Evolutionary conservation across 2,113 vertebrate species (phyloP), one percentile per base, ranked within the genome.

Genomic region (Furnarius figulus): DNA sequence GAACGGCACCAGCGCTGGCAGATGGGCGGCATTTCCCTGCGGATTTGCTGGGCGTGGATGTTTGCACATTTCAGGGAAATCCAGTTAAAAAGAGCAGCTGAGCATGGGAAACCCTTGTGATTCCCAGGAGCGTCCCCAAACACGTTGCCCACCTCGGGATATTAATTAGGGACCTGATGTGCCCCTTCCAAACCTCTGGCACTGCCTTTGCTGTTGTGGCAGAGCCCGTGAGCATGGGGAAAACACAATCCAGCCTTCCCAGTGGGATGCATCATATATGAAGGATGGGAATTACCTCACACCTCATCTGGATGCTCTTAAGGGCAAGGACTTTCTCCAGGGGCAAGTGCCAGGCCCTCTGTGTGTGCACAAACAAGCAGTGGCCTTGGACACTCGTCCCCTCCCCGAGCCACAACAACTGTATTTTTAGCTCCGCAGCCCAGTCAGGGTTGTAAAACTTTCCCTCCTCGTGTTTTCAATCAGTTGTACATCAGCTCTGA

Each of bases 151-250:
- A 2, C 71, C 35, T 27, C 15, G 0, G 35, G 25, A 30, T 90
- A 28, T 18, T 0, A 1, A 28, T 30, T 2, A 33, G 31, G 72
- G 40, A 66, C 25, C 7, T 1, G 0, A 5, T 0, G 17, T 16
- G 25, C 9, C 35, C 56, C 21, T 87, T 33, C 67, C 35, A 46
- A 80, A 72, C 24, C 12, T 31, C 30, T 44, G 30, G 2, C 1
- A 1, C 12, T 12, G 22, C 28, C 24, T 39, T 44, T 28, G 5
- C 28, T 31, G 27, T 17, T 25, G 2, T 1, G 3, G 65, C 71
- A 39, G 61, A 90, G 31, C 55, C 65, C 3, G 0, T 1, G 40
- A 53, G 59, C 40, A 6, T 6, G 1, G 0, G 37, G 9, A 8
- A 19, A 23, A 14, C 0, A 0, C 0, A 2, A 25, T 17, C 46